Evolutionary conservation across 2,797 vertebrate genomes (phyloP).

Genomic region (Myripristis jacobus): DNA sequence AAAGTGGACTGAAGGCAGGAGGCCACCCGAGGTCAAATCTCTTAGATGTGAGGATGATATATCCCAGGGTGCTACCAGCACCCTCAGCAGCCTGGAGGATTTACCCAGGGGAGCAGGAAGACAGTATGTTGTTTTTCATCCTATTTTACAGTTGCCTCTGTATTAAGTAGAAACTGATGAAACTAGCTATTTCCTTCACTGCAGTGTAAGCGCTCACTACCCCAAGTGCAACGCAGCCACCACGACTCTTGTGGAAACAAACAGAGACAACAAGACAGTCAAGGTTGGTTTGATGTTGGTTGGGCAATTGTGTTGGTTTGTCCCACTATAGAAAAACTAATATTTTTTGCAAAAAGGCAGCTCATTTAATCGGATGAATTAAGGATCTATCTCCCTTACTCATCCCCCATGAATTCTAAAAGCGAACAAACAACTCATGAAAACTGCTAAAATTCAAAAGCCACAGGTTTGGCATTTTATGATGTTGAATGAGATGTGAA

Average conservation of each 20-base stretch:
- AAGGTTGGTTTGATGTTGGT: constrained; percentile 33
- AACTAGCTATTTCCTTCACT: constrained; percentile 3
- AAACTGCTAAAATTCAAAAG: no score
- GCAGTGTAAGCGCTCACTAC: constrained; percentile 36
- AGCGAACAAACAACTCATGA: no score
- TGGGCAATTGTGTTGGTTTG: no score
- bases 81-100: constrained; percentile 1
- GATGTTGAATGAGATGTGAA: no score
- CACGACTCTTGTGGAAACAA: background rate
- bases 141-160: background rate
- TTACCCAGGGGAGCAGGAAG: constrained; percentile 1
- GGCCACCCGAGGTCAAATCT: background rate
- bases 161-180: background rate
- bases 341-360: no score
- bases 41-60: constrained; percentile 6
- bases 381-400: no score
- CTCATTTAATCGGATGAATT: no score
- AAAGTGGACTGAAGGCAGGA: constrained; percentile 53
- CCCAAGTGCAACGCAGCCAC: constrained; percentile 10
- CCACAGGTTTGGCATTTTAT: no score
- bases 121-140: constrained; percentile 12
- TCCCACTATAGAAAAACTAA: no score
- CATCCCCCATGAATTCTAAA: no score
- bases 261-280: constrained; percentile 17
- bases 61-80: background rate